Evolutionary conservation across 2,888 invertebrate genomes (phyloP).

Genomic region (Callosobruchus maculatus): DNA sequence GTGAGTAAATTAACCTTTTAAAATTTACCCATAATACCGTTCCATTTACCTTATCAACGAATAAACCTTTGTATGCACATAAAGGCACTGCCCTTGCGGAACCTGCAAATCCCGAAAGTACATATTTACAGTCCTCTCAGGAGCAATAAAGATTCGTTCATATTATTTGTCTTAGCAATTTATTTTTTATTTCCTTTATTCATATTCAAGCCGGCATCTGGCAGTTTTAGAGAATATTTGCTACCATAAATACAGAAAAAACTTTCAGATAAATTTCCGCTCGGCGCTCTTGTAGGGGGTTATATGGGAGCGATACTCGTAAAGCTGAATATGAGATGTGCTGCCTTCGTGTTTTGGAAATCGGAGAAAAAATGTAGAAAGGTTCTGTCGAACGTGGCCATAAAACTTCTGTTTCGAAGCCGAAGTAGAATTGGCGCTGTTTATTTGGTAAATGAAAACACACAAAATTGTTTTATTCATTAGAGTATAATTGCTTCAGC

Average conservation of each 20-base stretch:
- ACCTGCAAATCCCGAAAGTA: not conserved
- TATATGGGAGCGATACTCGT: not conserved
- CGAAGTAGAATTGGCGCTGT: not conserved
- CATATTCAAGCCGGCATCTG: not conserved
- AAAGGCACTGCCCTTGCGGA: not conserved
- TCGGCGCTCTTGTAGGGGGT: not conserved
- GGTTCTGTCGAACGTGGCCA: not conserved
- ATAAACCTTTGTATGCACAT: not conserved
- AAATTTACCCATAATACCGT: too few species aligned
- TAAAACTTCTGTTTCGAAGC: not conserved
- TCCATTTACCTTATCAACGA: too few species aligned
- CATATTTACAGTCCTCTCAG: conserved; percentile 1
- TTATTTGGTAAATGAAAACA: not conserved
- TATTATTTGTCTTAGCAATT: not conserved
- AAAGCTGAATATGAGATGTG: not conserved
- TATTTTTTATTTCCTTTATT: not conserved
- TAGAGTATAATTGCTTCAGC: too few species aligned
- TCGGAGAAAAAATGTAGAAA: not conserved
- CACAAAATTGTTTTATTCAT: not conserved
- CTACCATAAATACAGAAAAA: not conserved
- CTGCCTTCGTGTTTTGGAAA: not conserved
- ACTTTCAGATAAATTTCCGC: not conserved
- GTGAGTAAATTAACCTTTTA: too few species aligned
- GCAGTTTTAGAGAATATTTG: not conserved
- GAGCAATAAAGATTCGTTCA: not conserved